Conservation (phyloP, 2,797 vertebrate genomes). For the Cichlasoma orientale region DNA sequence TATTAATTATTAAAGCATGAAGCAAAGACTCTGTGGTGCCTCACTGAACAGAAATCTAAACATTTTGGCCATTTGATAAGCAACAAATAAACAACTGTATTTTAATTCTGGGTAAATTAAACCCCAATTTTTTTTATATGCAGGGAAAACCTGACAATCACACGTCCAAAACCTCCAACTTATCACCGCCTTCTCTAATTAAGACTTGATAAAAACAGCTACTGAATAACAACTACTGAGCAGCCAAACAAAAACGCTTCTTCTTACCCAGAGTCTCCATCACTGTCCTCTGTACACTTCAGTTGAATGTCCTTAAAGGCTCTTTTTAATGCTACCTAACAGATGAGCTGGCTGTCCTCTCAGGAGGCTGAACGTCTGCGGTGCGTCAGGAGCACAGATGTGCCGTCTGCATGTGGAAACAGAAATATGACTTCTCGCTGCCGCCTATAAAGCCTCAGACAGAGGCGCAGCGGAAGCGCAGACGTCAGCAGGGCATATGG, state of each 20-base stretch:
- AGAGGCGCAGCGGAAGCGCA: neutral
- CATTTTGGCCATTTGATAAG: too few species aligned
- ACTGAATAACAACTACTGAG: accelerated
- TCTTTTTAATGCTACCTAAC: neutral
- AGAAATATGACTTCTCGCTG: conserved; percentile 21
- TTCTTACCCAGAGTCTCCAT: conserved; percentile 74
- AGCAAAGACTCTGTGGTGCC: neutral
- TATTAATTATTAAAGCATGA: neutral
- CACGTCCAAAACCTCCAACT: neutral
- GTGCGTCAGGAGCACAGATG: conserved; percentile 14
- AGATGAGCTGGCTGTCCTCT: neutral
- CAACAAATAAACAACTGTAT: neutral
- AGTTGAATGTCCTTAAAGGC: neutral
- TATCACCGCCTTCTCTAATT: too few species aligned
- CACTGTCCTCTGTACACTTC: conserved; percentile 1
- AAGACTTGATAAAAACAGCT: neutral
- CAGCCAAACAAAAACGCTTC: neutral
- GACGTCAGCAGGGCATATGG: conserved; percentile 52
- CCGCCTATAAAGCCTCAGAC: conserved; percentile 35
- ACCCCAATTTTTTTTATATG: neutral
- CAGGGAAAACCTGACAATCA: neutral
- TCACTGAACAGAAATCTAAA: neutral
- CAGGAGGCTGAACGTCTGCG: conserved; percentile 3
- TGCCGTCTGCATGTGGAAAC: conserved; percentile 8
- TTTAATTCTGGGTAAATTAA: neutral